Evolutionary conservation across 2,888 invertebrate species (phyloP).

Genomic region (Nephrotoma flavescens): DNA sequence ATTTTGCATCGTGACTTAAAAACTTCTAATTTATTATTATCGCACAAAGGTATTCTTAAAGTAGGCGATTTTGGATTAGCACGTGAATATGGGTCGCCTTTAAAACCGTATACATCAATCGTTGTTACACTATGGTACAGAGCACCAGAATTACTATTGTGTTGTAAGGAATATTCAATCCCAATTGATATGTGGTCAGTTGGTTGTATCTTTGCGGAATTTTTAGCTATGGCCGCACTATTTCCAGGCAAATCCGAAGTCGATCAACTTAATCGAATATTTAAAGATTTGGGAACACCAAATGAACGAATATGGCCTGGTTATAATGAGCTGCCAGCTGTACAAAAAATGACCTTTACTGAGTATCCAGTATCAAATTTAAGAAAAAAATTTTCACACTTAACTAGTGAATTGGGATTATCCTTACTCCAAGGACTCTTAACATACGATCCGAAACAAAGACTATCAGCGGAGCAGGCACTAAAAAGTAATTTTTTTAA

Average conservation of each 20-base stretch:
- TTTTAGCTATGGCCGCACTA: slow-evolving; percentile 85
- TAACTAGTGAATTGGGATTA: slow-evolving; percentile 43
- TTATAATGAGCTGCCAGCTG: slow-evolving; percentile 77
- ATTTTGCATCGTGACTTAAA: slow-evolving; percentile 96
- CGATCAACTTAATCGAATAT: slow-evolving; percentile 87
- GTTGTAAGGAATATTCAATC: slow-evolving; percentile 85
- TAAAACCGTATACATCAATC: slow-evolving; percentile 90
- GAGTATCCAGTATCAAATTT: slow-evolving; percentile 81
- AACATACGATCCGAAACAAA: slow-evolving; percentile 78
- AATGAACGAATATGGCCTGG: slow-evolving; percentile 94
- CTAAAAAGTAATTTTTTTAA: slow-evolving; percentile 72
- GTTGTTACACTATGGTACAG: slow-evolving; percentile 99
- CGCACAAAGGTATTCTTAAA: slow-evolving; percentile 77
- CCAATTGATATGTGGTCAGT: slow-evolving; percentile 95
- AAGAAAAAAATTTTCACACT: slow-evolving; percentile 42
- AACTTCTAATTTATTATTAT: slow-evolving; percentile 90
- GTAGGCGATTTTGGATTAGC: slow-evolving; percentile 95
- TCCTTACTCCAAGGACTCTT: slow-evolving; percentile 58
- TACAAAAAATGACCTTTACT: slow-evolving; percentile 84
- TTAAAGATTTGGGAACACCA: slow-evolving; percentile 92
- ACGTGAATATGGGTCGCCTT: slow-evolving; percentile 92
- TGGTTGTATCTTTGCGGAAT: slow-evolving; percentile 96
- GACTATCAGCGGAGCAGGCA: slow-evolving; percentile 81
- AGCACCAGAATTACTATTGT: slow-evolving; percentile 86
- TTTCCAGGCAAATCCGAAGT: slow-evolving; percentile 96